Conservation (phyloP, 2,888 invertebrate genomes). For the Noctua comes region DNA sequence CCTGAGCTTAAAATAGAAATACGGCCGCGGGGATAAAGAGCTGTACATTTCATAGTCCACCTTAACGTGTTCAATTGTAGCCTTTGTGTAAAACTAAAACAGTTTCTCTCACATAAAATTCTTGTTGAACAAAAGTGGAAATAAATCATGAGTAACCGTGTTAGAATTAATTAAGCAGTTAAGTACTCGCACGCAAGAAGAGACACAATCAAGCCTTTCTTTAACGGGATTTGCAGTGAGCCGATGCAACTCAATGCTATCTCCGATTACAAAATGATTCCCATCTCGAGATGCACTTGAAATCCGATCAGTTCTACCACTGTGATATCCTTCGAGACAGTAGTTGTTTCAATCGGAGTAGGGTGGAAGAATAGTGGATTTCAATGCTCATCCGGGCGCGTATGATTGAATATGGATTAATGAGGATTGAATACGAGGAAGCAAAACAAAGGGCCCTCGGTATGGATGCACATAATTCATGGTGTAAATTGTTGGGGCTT, state of each 20-base stretch:
- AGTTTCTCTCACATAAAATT: conserved; percentile 67
- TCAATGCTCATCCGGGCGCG: conserved; percentile 63
- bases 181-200: conserved; percentile 74
- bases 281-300: conserved; percentile 79
- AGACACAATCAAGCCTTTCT: conserved; percentile 76
- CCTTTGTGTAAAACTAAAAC: conserved; percentile 55
- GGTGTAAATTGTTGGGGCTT: conserved; percentile 61
- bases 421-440: conserved; percentile 66
- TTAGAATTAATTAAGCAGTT: conserved; percentile 81
- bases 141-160: conserved; percentile 76
- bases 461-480: conserved; percentile 88
- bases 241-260: conserved; percentile 66
- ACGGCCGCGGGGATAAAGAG: conserved; percentile 74
- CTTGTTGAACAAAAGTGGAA: conserved; percentile 68
- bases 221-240: conserved; percentile 72
- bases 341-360: conserved; percentile 57
- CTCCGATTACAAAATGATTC: conserved; percentile 75
- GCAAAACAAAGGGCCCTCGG: conserved; percentile 79
- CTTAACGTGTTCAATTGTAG: conserved; percentile 64
- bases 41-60: conserved; percentile 75
- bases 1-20: conserved; percentile 81
- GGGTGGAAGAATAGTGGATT: conserved; percentile 63
- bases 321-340: conserved; percentile 63
- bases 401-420: conserved; percentile 76
- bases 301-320: conserved; percentile 73